Percentiles rank a stretch among this genome's conserved stretches.
Evolutionary conservation across 1,140 invertebrate species (phyloP).

Genomic region (Polypedilum vanderplanki): DNA sequence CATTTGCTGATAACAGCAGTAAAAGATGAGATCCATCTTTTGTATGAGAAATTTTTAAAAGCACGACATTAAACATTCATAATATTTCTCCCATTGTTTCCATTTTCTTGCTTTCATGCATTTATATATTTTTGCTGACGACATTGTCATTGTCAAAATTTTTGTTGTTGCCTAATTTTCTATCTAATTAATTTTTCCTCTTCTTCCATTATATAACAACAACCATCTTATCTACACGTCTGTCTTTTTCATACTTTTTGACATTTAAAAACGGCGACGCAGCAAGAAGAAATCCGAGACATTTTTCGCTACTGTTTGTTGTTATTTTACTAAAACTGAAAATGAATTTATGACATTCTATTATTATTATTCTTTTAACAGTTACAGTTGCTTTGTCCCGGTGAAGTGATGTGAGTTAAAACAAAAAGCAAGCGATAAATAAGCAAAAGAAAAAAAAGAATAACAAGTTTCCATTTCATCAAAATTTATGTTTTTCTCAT

Average conservation of each 20-base stretch:
- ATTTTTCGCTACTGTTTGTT: background rate
- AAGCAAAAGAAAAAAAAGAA: background rate
- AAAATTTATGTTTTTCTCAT: background rate
- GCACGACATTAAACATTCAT: too few species aligned
- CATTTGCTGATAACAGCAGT: conserved; percentile 22
- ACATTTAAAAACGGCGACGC: background rate
- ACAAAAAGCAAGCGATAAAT: background rate
- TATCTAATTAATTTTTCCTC: conserved; percentile 17
- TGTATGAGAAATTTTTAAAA: too few species aligned
- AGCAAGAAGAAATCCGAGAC: background rate
- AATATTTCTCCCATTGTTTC: too few species aligned
- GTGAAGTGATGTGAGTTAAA: background rate
- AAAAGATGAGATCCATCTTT: background rate
- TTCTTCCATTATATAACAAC: background rate
- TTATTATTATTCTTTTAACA: background rate
- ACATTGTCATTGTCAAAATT: too few species aligned
- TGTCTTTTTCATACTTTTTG: conserved; percentile 13
- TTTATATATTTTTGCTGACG: too few species aligned
- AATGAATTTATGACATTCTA: conserved; percentile 3
- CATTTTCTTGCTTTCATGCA: too few species aligned
- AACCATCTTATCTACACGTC: background rate
- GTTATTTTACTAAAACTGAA: background rate
- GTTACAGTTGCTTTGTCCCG: background rate
- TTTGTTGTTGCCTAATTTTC: background rate
- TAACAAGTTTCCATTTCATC: too few species aligned